These are phyloP conservation scores for Polydrusus tereticollis DNA, from an alignment of 2,888 invertebrate genomes.

Conservation along the genomic window DNA sequence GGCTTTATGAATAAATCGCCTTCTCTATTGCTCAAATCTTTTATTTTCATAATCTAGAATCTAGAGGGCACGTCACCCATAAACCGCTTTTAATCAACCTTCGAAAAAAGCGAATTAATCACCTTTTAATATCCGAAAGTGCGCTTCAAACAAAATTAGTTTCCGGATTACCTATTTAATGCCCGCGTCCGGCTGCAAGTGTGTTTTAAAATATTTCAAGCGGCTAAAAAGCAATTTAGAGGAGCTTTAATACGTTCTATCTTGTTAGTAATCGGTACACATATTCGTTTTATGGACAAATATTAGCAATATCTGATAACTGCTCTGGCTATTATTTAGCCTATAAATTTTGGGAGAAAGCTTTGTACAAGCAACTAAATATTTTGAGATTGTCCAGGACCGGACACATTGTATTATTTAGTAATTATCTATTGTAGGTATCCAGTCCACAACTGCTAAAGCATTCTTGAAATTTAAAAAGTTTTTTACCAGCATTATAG, in stretches of 20 bases:
- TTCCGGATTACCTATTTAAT: slow-evolving; percentile 35
- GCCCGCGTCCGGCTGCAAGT: slow-evolving; percentile 36
- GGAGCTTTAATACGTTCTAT: slow-evolving; percentile 48
- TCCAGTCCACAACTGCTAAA: no score
- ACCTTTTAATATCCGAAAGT: slow-evolving; percentile 25
- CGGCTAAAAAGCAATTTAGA: slow-evolving; percentile 49
- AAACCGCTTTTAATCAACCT: background rate
- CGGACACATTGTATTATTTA: no score
- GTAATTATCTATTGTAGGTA: no score
- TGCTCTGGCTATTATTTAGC: slow-evolving; percentile 46
- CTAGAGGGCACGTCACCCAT: background rate
- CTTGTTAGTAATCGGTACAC: slow-evolving; percentile 52
- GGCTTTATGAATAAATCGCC: no score
- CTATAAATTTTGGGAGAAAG: slow-evolving; percentile 38
- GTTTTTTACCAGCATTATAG: no score
- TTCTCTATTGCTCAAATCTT: no score
- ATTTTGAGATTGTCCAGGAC: slow-evolving; percentile 13
- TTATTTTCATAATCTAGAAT: no score
- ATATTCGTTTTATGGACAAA: slow-evolving; percentile 55
- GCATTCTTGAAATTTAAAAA: no score
- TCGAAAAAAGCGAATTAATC: background rate
- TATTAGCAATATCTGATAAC: slow-evolving; percentile 54
- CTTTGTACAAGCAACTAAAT: slow-evolving; percentile 21
- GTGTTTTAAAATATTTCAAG: slow-evolving; percentile 44
- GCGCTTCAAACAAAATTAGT: slow-evolving; percentile 35